These are phyloP conservation scores for Lophotis ruficrista DNA, from an alignment of 2,113 vertebrate genomes.

Conservation along the genomic window DNA sequence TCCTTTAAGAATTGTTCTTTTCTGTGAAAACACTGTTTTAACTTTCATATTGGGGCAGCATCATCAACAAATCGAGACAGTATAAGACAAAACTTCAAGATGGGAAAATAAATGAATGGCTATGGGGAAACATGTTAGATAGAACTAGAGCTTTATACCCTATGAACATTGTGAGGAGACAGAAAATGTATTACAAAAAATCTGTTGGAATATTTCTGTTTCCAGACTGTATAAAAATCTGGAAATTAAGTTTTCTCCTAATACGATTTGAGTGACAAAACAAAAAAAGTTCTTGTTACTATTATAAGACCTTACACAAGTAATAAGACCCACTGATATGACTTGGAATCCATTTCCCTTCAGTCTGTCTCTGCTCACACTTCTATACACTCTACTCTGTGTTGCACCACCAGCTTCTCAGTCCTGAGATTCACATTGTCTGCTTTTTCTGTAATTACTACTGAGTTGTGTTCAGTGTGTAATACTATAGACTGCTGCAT, in stretches of 20 bases:
- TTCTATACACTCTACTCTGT: background rate
- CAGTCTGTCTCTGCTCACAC: background rate
- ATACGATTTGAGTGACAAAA: background rate
- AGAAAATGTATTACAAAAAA: background rate
- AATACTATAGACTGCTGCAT: background rate
- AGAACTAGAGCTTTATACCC: background rate
- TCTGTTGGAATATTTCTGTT: background rate
- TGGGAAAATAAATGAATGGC: background rate
- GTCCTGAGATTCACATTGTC: background rate
- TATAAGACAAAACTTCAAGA: background rate
- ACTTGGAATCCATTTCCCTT: background rate
- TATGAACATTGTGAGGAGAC: background rate
- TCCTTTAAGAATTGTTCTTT: background rate
- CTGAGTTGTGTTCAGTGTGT: background rate
- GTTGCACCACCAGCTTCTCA: background rate
- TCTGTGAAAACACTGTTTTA: background rate
- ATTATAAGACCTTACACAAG: background rate
- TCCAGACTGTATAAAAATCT: background rate
- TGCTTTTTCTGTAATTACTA: background rate
- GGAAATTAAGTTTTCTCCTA: background rate
- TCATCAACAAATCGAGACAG: background rate
- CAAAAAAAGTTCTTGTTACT: background rate
- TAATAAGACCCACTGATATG: background rate
- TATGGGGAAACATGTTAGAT: background rate
- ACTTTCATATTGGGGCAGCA: background rate